phyloP scores from a whole-genome alignment of 2,888 invertebrate species.

The Hesperia comma region DNA sequence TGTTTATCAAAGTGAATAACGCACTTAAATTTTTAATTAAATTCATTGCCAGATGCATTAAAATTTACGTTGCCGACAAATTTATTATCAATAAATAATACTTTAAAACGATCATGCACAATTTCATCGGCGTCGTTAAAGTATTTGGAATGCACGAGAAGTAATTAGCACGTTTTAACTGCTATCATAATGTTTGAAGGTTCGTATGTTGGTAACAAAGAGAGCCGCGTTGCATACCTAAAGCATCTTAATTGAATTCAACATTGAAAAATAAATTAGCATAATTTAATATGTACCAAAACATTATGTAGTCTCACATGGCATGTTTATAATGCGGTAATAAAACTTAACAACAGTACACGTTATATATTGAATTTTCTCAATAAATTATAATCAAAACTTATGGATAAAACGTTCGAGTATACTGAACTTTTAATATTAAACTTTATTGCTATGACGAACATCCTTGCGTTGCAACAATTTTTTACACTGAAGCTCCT shows the following conservation, averaged over 20 bases:
- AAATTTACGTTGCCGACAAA: constrained; percentile 4
- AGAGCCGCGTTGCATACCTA: constrained; percentile 1
- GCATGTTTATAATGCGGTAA: too few relatives aligned
- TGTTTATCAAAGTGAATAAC: constrained; percentile 9
- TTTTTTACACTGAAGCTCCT: too few relatives aligned
- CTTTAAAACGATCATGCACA: constrained; percentile 16
- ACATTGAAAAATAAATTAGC: constrained; percentile 14
- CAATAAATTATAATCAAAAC: too few relatives aligned
- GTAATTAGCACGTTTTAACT: constrained; percentile 24
- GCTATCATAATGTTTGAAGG: constrained; percentile 17
- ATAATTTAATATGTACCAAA: too few relatives aligned
- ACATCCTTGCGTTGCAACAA: too few relatives aligned
- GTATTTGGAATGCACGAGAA: constrained; percentile 11
- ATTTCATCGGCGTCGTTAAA: constrained; percentile 28
- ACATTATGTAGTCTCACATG: too few relatives aligned
- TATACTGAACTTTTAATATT: too few relatives aligned
- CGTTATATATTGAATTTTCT: too few relatives aligned
- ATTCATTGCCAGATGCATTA: constrained; percentile 12
- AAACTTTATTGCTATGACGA: too few relatives aligned
- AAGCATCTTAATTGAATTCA: constrained; percentile 10
- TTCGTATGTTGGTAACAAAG: constrained; percentile 19
- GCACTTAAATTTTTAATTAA: constrained; percentile 6
- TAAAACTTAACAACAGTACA: too few relatives aligned
- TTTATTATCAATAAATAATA: constrained; percentile 24
- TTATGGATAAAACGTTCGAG: too few relatives aligned